phyloP scores from a whole-genome alignment of 2,113 vertebrate genomes.

The Recurvirostra avosetta region DNA sequence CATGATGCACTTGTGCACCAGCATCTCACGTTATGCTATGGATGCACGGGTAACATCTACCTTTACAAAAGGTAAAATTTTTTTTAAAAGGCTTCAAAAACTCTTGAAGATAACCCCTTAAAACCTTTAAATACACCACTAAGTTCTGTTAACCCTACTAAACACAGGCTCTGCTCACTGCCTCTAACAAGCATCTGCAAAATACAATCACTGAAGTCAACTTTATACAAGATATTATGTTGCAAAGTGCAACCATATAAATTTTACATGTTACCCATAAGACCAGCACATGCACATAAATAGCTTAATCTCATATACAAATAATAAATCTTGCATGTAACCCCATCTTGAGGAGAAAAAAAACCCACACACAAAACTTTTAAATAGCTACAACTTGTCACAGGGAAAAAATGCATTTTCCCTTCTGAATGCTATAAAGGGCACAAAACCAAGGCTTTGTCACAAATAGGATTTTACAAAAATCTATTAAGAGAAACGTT shows the following conservation, averaged over 20 bases:
- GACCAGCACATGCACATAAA: background rate
- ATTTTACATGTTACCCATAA: background rate
- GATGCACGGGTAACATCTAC: fast-evolving
- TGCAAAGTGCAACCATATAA: background rate
- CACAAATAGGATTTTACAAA: background rate
- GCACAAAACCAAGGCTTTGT: background rate
- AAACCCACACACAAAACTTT: background rate
- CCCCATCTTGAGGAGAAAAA: background rate
- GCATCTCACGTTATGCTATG: background rate
- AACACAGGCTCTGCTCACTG: background rate
- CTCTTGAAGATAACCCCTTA: background rate
- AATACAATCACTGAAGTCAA: background rate
- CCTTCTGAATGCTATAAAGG: background rate
- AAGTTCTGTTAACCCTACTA: background rate
- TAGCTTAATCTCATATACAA: background rate
- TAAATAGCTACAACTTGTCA: background rate
- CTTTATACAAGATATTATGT: fast-evolving
- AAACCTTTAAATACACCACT: background rate
- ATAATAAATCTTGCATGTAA: background rate
- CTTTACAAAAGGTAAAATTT: background rate
- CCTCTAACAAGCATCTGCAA: background rate
- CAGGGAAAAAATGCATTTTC: background rate
- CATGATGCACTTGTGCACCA: fast-evolving
- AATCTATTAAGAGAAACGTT: background rate
- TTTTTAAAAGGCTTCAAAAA: background rate